Conservation (phyloP, 2,888 invertebrate species). For the Choreutis nemorana region DNA sequence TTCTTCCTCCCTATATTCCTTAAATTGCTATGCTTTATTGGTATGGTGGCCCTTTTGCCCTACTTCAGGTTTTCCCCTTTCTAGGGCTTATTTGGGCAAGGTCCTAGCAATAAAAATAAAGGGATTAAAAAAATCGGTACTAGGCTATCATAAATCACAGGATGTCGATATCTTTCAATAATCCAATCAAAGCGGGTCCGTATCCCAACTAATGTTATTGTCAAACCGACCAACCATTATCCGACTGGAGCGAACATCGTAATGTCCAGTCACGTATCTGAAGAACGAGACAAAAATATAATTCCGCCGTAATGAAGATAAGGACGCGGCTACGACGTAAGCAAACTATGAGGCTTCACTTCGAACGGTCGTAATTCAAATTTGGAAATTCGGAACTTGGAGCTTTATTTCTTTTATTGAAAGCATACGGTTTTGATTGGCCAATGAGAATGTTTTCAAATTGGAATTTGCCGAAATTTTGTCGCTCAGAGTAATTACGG, state of each 20-base stretch:
- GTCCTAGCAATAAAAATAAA: no score
- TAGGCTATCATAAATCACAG: constrained; percentile 32
- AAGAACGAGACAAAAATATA: constrained; percentile 17
- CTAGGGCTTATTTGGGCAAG: no score
- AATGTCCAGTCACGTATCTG: constrained; percentile 52
- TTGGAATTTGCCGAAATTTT: no score
- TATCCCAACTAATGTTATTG: constrained; percentile 56
- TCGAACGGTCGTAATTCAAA: constrained; percentile 9
- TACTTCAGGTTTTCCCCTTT: no score
- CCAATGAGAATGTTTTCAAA: no score
- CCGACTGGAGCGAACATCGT: constrained; percentile 41
- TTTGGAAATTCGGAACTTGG: constrained; percentile 3
- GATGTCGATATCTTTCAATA: constrained; percentile 54
- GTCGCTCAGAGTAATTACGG: no score
- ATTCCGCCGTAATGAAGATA: constrained; percentile 14
- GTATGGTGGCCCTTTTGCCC: no score
- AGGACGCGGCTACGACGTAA: constrained; percentile 31
- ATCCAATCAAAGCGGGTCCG: constrained; percentile 52
- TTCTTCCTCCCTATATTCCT: no score
- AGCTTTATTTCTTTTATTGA: no score
- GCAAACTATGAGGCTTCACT: constrained; percentile 22
- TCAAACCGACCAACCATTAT: constrained; percentile 52
- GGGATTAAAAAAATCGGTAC: no score
- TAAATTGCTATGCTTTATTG: no score
- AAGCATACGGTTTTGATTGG: no score